A percentile compares a stretch with the other conserved stretches of the same genome.
Evolutionary conservation across 2,888 invertebrate genomes (phyloP).

Genomic region (Andrena praecox): DNA sequence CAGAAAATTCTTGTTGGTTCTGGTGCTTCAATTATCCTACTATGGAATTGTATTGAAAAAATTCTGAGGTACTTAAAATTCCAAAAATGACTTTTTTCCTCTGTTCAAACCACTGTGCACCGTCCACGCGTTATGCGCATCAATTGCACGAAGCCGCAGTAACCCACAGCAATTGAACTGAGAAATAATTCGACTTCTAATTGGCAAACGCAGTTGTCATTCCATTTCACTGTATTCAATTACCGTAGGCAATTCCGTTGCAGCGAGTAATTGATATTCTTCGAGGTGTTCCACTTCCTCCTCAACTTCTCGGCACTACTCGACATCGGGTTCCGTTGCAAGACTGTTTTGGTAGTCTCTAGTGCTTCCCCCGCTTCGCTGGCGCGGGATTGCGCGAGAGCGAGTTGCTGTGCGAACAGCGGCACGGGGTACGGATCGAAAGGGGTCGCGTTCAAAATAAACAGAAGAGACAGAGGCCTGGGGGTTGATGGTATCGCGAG

Average conservation of each 20-base stretch:
- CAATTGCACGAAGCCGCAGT: too few relatives aligned
- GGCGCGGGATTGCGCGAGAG: slow-evolving; percentile 19
- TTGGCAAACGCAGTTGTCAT: too few relatives aligned
- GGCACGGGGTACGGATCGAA: not conserved
- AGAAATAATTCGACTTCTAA: too few relatives aligned
- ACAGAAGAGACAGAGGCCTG: slow-evolving; percentile 5
- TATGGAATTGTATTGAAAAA: too few relatives aligned
- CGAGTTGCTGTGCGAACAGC: slow-evolving; percentile 19
- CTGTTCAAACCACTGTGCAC: too few relatives aligned
- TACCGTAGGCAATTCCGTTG: not conserved
- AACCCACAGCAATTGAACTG: too few relatives aligned
- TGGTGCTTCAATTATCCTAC: too few relatives aligned
- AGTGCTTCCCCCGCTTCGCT: slow-evolving; percentile 12
- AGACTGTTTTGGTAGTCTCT: not conserved
- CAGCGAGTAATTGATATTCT: not conserved
- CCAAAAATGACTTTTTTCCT: too few relatives aligned
- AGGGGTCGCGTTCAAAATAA: slow-evolving; percentile 26
- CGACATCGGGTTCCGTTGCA: not conserved
- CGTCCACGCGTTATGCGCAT: too few relatives aligned
- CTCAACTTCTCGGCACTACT: not conserved
- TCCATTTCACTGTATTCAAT: not conserved
- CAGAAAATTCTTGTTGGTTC: too few relatives aligned
- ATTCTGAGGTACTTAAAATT: too few relatives aligned
- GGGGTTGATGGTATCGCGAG: slow-evolving; percentile 2
- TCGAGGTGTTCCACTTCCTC: not conserved